Percentiles rank a stretch among this genome's conserved stretches.
Conservation (phyloP, 2,888 invertebrate species). For the Morpho helenor region DNA sequence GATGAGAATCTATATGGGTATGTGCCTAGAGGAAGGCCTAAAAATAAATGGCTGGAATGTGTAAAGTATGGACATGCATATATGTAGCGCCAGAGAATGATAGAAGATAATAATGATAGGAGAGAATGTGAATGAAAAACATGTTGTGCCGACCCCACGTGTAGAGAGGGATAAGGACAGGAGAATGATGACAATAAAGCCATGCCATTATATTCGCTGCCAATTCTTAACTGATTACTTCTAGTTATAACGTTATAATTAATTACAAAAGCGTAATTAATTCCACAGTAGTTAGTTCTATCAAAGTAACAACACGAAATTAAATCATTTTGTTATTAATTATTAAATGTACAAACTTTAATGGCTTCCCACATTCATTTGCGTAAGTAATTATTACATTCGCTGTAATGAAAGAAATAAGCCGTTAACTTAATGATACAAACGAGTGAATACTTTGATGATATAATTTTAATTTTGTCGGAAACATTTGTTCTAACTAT, state of each 20-base stretch:
- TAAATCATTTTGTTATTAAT: conserved; percentile 24
- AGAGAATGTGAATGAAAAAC: too few species aligned
- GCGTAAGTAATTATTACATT: conserved; percentile 19
- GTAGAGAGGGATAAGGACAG: too few species aligned
- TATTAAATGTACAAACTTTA: conserved; percentile 16
- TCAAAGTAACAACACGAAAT: background rate
- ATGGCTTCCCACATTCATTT: conserved; percentile 29
- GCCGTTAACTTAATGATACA: conserved; percentile 7
- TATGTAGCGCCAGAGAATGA: too few species aligned
- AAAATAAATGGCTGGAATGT: too few species aligned
- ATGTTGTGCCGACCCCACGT: too few species aligned
- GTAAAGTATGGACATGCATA: too few species aligned
- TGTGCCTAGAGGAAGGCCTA: too few species aligned
- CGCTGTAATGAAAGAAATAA: conserved; percentile 17
- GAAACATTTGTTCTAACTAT: conserved; percentile 3
- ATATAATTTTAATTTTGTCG: conserved; percentile 9
- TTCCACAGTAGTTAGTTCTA: background rate
- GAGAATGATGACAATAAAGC: too few species aligned
- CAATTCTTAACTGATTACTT: too few species aligned
- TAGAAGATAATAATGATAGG: too few species aligned
- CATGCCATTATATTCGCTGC: too few species aligned
- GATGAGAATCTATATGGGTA: too few species aligned
- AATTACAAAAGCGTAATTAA: background rate
- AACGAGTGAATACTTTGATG: conserved; percentile 1
- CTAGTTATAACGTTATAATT: background rate